These are phyloP conservation scores for Aphyosemion australe DNA, from an alignment of 2,113 vertebrate genomes.

Conservation along the genomic window DNA sequence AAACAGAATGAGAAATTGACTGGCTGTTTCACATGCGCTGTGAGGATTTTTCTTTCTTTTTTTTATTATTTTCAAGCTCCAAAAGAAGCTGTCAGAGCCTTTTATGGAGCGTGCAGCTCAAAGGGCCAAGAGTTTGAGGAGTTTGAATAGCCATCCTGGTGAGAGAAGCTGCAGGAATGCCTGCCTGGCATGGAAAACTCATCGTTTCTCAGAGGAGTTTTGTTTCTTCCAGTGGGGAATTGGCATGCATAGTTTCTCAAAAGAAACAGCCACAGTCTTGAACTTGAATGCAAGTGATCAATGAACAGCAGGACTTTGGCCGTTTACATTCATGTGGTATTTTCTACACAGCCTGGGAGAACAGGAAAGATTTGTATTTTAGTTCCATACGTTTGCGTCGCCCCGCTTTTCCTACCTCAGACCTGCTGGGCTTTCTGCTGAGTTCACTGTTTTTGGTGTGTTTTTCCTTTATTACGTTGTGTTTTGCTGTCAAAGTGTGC, in stretches of 20 bases:
- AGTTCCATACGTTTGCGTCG: no score
- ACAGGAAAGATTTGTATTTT: conserved; percentile 20
- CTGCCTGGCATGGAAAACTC: conserved; percentile 7
- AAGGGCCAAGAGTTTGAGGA: conserved; percentile 39
- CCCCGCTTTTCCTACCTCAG: conserved; percentile 2
- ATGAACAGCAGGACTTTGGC: conserved; percentile 21
- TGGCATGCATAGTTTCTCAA: conserved; percentile 17
- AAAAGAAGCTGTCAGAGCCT: conserved; percentile 40
- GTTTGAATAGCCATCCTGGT: conserved; percentile 48
- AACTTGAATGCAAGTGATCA: conserved; percentile 11
- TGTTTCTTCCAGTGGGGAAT: conserved; percentile 17
- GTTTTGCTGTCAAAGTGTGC: conserved; percentile 12
- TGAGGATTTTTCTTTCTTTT: conserved; percentile 28
- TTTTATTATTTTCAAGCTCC: conserved; percentile 17
- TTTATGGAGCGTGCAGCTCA: conserved; percentile 18
- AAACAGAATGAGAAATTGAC: conserved; percentile 24
- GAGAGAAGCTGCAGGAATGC: conserved; percentile 33
- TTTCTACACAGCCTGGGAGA: conserved; percentile 2
- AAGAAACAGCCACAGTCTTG: neutral
- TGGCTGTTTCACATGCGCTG: conserved; percentile 20
- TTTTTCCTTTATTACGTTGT: conserved; percentile 13
- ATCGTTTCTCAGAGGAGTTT: conserved; percentile 16
- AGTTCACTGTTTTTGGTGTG: neutral
- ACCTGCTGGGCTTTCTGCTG: conserved; percentile 23
- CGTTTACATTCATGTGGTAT: conserved; percentile 18